Evolutionary conservation across 2,113 vertebrate genomes (phyloP).

Genomic region (Orycteropus afer): DNA sequence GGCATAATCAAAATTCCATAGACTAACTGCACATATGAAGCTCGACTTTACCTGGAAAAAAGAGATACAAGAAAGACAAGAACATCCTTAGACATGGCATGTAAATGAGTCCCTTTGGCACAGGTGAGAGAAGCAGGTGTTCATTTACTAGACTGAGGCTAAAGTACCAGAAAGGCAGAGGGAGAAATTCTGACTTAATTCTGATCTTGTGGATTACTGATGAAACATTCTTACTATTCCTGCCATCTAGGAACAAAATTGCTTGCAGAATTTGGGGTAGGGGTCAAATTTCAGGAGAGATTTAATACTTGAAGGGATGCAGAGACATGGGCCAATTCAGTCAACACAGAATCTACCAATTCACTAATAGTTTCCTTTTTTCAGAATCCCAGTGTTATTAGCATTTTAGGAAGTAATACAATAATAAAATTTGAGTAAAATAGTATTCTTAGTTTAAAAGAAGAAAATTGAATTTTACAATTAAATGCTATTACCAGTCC

Average conservation of each 20-base stretch:
- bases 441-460: background rate
- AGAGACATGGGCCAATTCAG: background rate
- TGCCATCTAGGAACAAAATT: background rate
- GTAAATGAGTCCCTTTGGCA: background rate
- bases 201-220: background rate
- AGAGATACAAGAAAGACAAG: background rate
- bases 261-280: background rate
- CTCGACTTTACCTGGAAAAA: background rate
- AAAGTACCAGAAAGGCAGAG: background rate
- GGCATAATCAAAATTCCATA: background rate
- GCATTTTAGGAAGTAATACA: background rate
- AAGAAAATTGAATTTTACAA: background rate
- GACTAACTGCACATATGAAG: background rate
- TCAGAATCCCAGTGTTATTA: background rate
- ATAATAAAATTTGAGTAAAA: background rate
- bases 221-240: background rate
- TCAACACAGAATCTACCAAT: background rate
- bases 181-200: constrained; percentile 5
- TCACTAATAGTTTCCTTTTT: background rate
- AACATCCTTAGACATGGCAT: background rate
- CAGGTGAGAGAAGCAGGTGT: background rate
- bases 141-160: background rate
- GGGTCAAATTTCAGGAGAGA: background rate
- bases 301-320: background rate
- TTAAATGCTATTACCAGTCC: background rate